Base-by-base conservation (phyloP, 35 echinoderm and acorn worm species). In the Heliocidaris erythrogramma region DNA sequence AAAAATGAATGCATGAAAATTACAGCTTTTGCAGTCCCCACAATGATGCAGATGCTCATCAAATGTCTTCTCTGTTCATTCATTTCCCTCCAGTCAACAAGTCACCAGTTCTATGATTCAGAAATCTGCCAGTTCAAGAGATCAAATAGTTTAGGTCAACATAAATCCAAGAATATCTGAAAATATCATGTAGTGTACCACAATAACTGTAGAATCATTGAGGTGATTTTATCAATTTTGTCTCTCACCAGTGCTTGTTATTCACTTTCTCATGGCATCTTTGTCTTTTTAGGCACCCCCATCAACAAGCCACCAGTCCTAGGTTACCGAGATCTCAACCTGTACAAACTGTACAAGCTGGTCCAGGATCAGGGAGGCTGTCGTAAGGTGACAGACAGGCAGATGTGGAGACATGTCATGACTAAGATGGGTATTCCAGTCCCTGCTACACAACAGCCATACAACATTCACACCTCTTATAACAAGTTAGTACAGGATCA, bases 261-360 rank as follows among this genome's bases (percentile, higher is more conserved):
- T 42, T 42, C 35, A 1, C 35, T 42, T 42, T 42, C 9, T 14
- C 59, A 78, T 78, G 18, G 65, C 5, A 7, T 3, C 21, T 78
- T 18, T 78, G 65, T 78, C 7, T 78, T 47, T 89, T 0, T 59
- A 99, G 96, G 98, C 29, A 97, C 96, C 29, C 98, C 97, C 48
- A 99, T 99, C 92, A 99, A 99, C 93, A 99, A 99, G 49, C 98
- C 98, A 94, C 98, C 97, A 9, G 98, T 99, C 27, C 94, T 99
- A 2, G 98, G 98, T 32, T 99, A 96, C 94, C 95, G 97, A 52
- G 98, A 99, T 86, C 87, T 99, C 10, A 99, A 99, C 86, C 97
- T 99, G 17, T 99, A 97, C 94, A 99, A 99, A 71, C 94, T 99
- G 13, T 99, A 97, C 96, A 97, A 99, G 95, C 92, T 99, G 30